Evolutionary conservation across 2,888 invertebrate species (phyloP).

Genomic region (Thecophora atra): DNA sequence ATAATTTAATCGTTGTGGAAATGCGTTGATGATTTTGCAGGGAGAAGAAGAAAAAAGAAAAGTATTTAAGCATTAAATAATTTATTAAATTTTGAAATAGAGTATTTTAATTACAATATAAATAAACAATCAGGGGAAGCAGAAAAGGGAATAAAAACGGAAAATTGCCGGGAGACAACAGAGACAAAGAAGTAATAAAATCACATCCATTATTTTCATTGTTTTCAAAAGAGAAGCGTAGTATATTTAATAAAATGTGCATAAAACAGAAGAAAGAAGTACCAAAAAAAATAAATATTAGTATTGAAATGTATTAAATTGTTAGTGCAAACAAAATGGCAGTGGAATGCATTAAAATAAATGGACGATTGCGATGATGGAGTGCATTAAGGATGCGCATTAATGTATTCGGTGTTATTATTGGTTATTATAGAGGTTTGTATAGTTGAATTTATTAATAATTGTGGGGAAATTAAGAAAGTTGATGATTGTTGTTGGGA

Average conservation of each 20-base stretch:
- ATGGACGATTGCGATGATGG: neutral
- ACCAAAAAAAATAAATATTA: too few species aligned
- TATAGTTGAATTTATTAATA: neutral
- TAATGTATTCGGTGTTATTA: neutral
- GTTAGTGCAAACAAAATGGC: too few species aligned
- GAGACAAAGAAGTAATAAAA: neutral
- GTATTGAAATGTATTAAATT: too few species aligned
- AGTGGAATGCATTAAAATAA: too few species aligned
- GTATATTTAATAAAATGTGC: too few species aligned
- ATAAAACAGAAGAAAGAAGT: too few species aligned
- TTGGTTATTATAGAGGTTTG: neutral
- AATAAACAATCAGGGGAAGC: neutral
- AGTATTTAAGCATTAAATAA: neutral
- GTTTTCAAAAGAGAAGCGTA: too few species aligned
- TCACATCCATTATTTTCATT: too few species aligned
- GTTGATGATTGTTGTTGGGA: neutral
- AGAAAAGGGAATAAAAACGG: slow-evolving; percentile 1
- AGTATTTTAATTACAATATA: neutral
- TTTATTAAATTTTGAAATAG: neutral
- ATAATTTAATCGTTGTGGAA: neutral
- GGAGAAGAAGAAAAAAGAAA: neutral
- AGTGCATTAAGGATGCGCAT: neutral
- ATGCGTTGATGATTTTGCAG: neutral
- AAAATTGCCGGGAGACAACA: slow-evolving; percentile 11
- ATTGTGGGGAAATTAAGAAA: neutral